These are phyloP conservation scores for Borostomias antarcticus DNA, from an alignment of 2,797 vertebrate species.

Conservation along the genomic window DNA sequence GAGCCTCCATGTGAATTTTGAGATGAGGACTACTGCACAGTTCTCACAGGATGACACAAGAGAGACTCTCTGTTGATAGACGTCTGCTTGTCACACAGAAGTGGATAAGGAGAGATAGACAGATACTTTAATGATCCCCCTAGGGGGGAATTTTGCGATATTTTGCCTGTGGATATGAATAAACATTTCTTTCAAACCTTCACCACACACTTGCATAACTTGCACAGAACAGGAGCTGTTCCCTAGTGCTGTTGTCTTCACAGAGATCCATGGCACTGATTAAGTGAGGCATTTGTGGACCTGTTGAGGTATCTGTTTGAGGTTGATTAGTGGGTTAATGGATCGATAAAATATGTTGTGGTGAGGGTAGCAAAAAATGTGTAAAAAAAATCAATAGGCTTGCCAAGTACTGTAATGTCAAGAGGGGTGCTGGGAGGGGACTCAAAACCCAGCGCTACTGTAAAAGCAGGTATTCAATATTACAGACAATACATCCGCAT, in stretches of 20 bases:
- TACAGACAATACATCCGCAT: background rate
- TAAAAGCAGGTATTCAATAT: background rate
- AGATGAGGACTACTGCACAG: background rate
- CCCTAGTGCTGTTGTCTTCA: slow-evolving; percentile 26
- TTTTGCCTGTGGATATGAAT: slow-evolving; percentile 39
- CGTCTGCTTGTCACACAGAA: too few species aligned
- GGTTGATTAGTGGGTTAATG: background rate
- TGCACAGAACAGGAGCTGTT: slow-evolving; percentile 23
- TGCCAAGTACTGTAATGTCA: background rate
- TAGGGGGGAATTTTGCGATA: too few species aligned
- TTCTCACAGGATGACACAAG: too few species aligned
- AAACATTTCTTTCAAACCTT: slow-evolving; percentile 25
- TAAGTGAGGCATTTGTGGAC: too few species aligned
- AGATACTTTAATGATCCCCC: too few species aligned
- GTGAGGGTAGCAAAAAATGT: background rate
- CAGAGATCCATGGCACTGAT: slow-evolving; percentile 18
- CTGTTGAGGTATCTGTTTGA: background rate
- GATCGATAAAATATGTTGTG: background rate
- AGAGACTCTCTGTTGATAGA: too few species aligned
- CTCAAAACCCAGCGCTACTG: background rate
- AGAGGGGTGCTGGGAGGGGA: background rate
- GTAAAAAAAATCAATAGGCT: background rate
- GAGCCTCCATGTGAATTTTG: background rate
- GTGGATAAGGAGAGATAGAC: too few species aligned
- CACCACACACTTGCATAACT: background rate